Evolutionary conservation across 2,888 invertebrate species (phyloP).

Genomic region (Liposcelis brunnea): DNA sequence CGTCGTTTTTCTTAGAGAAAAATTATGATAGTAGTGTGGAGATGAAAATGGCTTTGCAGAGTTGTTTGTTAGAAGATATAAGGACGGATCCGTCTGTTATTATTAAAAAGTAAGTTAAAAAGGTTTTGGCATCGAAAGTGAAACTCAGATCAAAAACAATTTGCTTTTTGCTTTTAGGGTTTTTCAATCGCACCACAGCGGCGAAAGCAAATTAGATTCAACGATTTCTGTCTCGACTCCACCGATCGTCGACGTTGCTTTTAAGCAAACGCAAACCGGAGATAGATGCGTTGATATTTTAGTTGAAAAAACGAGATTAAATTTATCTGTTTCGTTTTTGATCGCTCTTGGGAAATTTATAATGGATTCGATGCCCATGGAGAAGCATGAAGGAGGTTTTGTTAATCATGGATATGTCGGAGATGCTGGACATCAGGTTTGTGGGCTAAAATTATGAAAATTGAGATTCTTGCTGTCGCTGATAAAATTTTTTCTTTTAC

Average conservation of each 20-base stretch:
- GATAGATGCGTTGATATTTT: conserved; percentile 48
- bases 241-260: conserved; percentile 51
- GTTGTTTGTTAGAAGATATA: conserved; percentile 51
- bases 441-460: too few relatives aligned
- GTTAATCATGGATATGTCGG: conserved; percentile 56
- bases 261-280: conserved; percentile 41
- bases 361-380: conserved; percentile 40
- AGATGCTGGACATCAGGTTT: conserved; percentile 24
- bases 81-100: conserved; percentile 43
- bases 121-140: background rate
- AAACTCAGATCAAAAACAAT: background rate
- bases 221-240: conserved; percentile 43
- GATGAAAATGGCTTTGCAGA: conserved; percentile 49
- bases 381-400: conserved; percentile 45
- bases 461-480: too few relatives aligned
- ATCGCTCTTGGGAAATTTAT: conserved; percentile 39
- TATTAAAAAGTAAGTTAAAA: conserved; percentile 41
- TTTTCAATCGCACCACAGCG: conserved; percentile 45
- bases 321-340: conserved; percentile 55
- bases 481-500: too few relatives aligned
- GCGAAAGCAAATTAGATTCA: conserved; percentile 24
- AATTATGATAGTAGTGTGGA: conserved; percentile 52
- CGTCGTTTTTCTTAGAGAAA: conserved; percentile 40
- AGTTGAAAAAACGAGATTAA: conserved; percentile 52
- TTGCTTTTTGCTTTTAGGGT: conserved; percentile 36